A percentile compares a stretch with the other conserved stretches of the same genome.
Evolutionary conservation across 2,113 vertebrate genomes (phyloP).

Genomic region (Zosterops lateralis): DNA sequence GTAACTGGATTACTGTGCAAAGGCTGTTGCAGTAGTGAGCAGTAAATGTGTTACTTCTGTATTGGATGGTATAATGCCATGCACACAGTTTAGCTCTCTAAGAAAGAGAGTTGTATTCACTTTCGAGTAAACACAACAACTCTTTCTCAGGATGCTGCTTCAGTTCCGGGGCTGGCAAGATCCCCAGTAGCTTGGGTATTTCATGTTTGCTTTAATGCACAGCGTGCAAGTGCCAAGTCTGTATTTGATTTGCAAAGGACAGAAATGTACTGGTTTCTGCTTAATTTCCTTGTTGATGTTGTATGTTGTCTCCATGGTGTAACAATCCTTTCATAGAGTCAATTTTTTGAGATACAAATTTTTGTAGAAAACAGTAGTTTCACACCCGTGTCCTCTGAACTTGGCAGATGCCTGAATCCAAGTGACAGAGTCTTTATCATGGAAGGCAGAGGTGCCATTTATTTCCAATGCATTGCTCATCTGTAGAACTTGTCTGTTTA

Average conservation of each 20-base stretch:
- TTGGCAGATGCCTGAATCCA: not conserved
- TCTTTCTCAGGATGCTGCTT: constrained; percentile 1
- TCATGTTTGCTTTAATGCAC: not conserved
- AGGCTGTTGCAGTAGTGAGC: not conserved
- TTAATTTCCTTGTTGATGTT: not conserved
- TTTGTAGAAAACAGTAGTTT: not conserved
- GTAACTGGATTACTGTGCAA: not conserved
- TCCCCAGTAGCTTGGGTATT: not conserved
- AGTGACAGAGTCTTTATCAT: not conserved
- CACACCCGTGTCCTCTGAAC: not conserved
- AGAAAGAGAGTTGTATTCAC: not conserved
- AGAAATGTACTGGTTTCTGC: not conserved
- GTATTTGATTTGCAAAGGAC: constrained; percentile 4
- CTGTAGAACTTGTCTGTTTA: not conserved
- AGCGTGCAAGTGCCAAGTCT: not conserved
- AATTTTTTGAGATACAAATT: not conserved
- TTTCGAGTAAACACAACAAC: not conserved
- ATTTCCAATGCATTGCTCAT: not conserved
- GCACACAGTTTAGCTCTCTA: not conserved
- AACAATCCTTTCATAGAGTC: not conserved
- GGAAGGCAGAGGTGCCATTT: not conserved
- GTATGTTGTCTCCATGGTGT: not conserved
- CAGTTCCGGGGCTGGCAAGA: not conserved
- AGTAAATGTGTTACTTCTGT: not conserved
- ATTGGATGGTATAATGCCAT: not conserved